Evolutionary conservation across 1,140 invertebrate species (phyloP), one percentile per base, ranked within the genome.

Genomic region (Agrypnia vestita): DNA sequence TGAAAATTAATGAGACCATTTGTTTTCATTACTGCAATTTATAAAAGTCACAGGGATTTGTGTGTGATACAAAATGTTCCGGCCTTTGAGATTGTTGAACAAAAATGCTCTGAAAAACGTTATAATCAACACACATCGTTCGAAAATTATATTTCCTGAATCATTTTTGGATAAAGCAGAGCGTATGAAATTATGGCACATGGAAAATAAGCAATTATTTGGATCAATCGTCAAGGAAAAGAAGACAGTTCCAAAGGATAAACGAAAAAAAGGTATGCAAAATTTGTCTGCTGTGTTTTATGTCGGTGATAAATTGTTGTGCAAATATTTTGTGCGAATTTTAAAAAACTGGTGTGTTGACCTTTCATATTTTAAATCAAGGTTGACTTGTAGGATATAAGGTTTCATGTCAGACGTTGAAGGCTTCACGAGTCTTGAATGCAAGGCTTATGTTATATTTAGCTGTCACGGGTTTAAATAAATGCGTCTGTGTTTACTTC

Each of bases 141-240:
- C 80, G 15, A 82, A 82, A 67, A 71, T 79, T 12, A 69, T 82
- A 15, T 82, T 71, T 59, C 7, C 73, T 0, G 80, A 82, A 49
- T 79, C 80, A 8, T 76, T 79, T 59, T 71, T 82, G 72, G 80
- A 82, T 56, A 76, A 84, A 77, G 79, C 82, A 6, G 69, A 84
- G 80, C 19, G 78, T 12, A 71, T 84, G 73, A 83, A 85, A 79
- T 67, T 79, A 46, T 71, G 84, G 75, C 80, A 84, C 72, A 78
- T 82, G 61, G 85, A 87, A 25, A 82, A 85, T 59, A 85, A 86
- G 75, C 19, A 78, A 9, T 12, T 85, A 10, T 87, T 84, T 71
- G 86, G 86, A 0, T 67, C 80, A 12, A 15, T 86, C 4, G 4
- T 86, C 0, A 85, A 86, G 74, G 84, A 84, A 0, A 84, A 83